These are phyloP conservation scores for Anthopleura sola DNA, from an alignment of 64 coral and sea anemone genomes.

Conservation along the genomic window DNA sequence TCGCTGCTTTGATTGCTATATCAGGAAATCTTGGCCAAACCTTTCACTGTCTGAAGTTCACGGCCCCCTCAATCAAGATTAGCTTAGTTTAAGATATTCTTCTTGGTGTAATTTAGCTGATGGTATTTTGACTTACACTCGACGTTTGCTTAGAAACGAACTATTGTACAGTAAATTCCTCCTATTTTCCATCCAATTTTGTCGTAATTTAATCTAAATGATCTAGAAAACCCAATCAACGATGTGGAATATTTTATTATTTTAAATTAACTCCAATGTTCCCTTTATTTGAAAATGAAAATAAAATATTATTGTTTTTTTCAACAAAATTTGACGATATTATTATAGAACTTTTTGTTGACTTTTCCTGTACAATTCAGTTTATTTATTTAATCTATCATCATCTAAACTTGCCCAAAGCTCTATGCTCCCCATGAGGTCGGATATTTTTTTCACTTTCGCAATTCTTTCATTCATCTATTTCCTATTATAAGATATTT, in stretches of 20 bases:
- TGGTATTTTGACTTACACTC: neutral
- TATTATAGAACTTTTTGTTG: neutral
- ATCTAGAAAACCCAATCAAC: neutral
- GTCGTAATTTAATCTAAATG: neutral
- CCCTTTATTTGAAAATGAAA: neutral
- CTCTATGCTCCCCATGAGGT: neutral
- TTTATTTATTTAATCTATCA: neutral
- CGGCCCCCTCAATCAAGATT: constrained; percentile 14
- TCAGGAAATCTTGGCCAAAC: constrained; percentile 2
- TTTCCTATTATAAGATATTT: neutral
- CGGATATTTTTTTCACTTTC: neutral
- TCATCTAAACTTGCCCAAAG: neutral
- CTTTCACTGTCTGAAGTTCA: constrained; percentile 1
- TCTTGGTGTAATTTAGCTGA: neutral
- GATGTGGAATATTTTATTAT: neutral
- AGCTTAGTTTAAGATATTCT: neutral
- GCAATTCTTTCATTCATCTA: neutral
- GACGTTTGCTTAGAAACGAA: neutral
- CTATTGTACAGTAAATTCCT: neutral
- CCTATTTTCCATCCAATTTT: neutral
- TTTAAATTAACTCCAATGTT: neutral
- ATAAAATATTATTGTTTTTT: neutral
- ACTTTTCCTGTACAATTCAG: neutral
- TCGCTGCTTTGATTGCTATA: neutral
- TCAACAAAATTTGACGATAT: neutral